phyloP scores from a whole-genome alignment of 2,888 invertebrate genomes.

The Microctonus aethiopoides region DNA sequence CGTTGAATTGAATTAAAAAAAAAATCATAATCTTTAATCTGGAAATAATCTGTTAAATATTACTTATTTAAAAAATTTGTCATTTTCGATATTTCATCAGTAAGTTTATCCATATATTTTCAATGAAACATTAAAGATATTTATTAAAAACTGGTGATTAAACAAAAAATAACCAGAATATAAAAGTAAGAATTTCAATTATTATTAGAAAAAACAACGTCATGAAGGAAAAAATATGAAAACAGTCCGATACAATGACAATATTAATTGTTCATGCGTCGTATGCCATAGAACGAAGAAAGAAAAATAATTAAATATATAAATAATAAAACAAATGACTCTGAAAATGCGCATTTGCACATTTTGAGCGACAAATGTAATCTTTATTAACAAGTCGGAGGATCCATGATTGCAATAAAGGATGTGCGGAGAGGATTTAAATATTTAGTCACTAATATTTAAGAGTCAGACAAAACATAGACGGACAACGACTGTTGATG shows the following conservation, averaged over 20 bases:
- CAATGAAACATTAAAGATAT: conserved; percentile 8
- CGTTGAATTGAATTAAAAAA: not conserved
- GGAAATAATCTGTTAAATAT: not conserved
- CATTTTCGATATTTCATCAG: not conserved
- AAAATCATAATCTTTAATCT: not conserved
- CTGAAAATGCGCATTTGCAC: conserved; percentile 30
- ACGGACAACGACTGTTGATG: conserved; percentile 35
- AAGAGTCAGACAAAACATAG: conserved; percentile 48
- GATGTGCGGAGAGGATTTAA: conserved; percentile 24
- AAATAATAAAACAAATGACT: not conserved
- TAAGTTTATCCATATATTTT: conserved; percentile 16
- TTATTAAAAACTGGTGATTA: conserved; percentile 4
- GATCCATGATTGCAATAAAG: conserved; percentile 23
- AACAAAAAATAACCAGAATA: not conserved
- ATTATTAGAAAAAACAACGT: conserved; percentile 21
- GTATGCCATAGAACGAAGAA: conserved; percentile 45
- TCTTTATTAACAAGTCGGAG: conserved; percentile 7
- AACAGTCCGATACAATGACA: conserved; percentile 55
- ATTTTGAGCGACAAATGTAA: conserved; percentile 22
- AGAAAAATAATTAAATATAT: conserved; percentile 9
- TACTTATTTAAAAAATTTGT: not conserved
- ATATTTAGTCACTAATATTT: conserved; percentile 63
- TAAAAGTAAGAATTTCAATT: conserved; percentile 13
- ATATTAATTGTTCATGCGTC: conserved; percentile 51
- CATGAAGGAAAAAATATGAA: conserved; percentile 31